Percentiles rank a stretch among this genome's conserved stretches.
Evolutionary conservation across 2,797 vertebrate species (phyloP).

Genomic region (Pipistrellus pygmaeus): DNA sequence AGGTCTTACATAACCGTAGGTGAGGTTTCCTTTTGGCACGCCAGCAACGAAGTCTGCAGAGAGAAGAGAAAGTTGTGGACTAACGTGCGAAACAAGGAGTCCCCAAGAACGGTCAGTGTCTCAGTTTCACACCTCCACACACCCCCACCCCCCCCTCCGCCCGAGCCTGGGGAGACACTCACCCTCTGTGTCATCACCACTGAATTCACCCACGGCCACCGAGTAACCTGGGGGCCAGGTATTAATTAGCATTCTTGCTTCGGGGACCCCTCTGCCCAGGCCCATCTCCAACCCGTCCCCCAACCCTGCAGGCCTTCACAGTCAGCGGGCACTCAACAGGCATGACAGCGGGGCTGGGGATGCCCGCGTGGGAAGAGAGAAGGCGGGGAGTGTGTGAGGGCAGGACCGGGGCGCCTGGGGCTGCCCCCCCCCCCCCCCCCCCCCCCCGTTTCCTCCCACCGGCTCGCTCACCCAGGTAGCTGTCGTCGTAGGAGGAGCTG

Average conservation of each 20-base stretch:
- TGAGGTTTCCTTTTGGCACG: slow-evolving; percentile 93
- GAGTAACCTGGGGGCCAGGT: slow-evolving; percentile 92
- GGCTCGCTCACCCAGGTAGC: slow-evolving; percentile 91
- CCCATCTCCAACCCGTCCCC: not conserved
- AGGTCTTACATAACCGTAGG: slow-evolving; percentile 94
- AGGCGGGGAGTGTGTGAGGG: too few relatives aligned
- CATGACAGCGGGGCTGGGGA: not conserved
- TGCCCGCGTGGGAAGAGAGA: not conserved
- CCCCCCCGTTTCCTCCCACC: not conserved
- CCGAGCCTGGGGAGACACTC: not conserved
- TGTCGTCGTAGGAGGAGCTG: slow-evolving; percentile 90
- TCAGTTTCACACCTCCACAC: not conserved
- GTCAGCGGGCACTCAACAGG: not conserved
- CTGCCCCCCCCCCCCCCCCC: not conserved
- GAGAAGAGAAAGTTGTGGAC: slow-evolving; percentile 60
- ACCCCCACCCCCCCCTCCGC: too few relatives aligned
- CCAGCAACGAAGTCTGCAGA: slow-evolving; percentile 94
- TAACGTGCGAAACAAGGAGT: not conserved
- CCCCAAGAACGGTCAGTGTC: not conserved
- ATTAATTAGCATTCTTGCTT: slow-evolving; percentile 36
- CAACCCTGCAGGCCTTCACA: not conserved
- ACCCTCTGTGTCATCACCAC: slow-evolving; percentile 93
- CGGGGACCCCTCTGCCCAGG: not conserved
- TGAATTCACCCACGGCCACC: slow-evolving; percentile 95
- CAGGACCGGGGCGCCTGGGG: not conserved